Percentiles rank a stretch among this genome's conserved stretches.
Evolutionary conservation across 1,140 invertebrate genomes (phyloP).

Genomic region (Anastatus disparis): DNA sequence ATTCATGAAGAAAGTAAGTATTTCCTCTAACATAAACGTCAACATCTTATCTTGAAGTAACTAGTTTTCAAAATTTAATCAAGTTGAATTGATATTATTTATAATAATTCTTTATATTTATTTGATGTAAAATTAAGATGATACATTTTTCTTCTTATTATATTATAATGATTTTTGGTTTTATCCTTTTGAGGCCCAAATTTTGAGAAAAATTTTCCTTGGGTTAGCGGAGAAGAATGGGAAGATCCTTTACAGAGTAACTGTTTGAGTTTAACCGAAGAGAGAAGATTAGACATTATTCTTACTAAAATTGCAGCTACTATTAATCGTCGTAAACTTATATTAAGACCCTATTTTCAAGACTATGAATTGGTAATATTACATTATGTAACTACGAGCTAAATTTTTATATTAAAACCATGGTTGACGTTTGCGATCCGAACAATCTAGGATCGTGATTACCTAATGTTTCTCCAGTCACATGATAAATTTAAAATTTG

Average conservation of each 20-base stretch:
- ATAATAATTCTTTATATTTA: background rate
- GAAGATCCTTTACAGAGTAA: constrained; percentile 72
- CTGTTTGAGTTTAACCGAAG: constrained; percentile 71
- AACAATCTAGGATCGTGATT: too few species aligned
- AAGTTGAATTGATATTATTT: too few species aligned
- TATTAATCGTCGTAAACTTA: constrained; percentile 67
- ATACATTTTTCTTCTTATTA: background rate
- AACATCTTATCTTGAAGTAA: too few species aligned
- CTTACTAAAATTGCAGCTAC: constrained; percentile 74
- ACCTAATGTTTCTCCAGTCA: too few species aligned
- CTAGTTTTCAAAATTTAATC: too few species aligned
- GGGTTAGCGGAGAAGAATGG: constrained; percentile 72
- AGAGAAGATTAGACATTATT: constrained; percentile 72
- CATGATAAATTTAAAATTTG: too few species aligned
- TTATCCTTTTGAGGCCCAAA: constrained; percentile 59
- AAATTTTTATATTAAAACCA: too few species aligned
- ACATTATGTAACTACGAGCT: too few species aligned
- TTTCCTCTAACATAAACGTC: too few species aligned
- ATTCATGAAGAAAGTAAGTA: constrained; percentile 70
- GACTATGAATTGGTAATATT: constrained; percentile 79
- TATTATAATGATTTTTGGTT: background rate
- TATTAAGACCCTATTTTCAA: constrained; percentile 77
- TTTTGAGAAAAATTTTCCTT: constrained; percentile 62
- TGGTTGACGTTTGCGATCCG: too few species aligned
- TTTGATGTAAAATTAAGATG: background rate